phyloP scores from a whole-genome alignment of 2,113 vertebrate genomes.

The Orientallactaga bullata region DNA sequence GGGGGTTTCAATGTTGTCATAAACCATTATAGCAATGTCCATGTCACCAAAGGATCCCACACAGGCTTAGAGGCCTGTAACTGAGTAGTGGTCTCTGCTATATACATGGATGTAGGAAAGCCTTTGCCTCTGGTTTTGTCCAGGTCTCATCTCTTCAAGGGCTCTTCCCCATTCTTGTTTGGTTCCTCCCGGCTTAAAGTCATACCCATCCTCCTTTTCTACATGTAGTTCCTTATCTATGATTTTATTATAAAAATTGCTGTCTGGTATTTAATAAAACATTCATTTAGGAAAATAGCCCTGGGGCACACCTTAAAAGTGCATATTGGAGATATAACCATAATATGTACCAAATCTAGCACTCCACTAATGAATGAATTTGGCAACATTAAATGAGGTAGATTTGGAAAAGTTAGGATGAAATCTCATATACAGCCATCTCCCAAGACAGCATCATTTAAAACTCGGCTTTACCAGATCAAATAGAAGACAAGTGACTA shows the following conservation, averaged over 20 bases:
- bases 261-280: conserved; percentile 28
- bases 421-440: neutral
- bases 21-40: conserved; percentile 69
- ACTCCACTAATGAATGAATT: conserved; percentile 21
- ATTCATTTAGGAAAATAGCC: conserved; percentile 21
- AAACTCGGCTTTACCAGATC: conserved; percentile 1
- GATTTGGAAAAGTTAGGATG: neutral
- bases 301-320: conserved; percentile 8
- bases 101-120: neutral
- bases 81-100: conserved; percentile 10
- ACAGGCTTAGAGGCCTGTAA: conserved; percentile 49
- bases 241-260: neutral
- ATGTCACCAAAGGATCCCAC: conserved; percentile 42
- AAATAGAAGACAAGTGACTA: neutral
- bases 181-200: conserved; percentile 19
- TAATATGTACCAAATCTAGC: neutral
- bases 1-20: conserved; percentile 70
- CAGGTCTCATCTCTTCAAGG: neutral
- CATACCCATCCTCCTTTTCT: neutral
- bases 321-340: conserved; percentile 12
- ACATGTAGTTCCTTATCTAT: neutral
- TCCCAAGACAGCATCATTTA: neutral
- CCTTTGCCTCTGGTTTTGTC: neutral
- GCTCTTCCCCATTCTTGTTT: neutral
- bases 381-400: neutral